Evolutionary conservation across 2,113 vertebrate species (phyloP).

Genomic region (Daboia siamensis): DNA sequence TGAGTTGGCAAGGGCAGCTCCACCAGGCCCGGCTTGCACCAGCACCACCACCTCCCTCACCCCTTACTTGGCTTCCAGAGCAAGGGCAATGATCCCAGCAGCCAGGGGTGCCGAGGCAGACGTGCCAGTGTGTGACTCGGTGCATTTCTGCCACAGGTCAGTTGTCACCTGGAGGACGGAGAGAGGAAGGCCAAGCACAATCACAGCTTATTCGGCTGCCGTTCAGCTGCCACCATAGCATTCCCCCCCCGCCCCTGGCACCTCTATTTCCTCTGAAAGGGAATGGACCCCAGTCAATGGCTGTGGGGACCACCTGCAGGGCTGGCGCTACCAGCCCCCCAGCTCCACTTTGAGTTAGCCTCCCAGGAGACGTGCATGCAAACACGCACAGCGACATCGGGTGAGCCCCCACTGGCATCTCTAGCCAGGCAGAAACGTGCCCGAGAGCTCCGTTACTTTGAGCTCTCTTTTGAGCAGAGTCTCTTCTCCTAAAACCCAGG

Average conservation of each 20-base stretch:
- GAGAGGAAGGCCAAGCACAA: accelerated
- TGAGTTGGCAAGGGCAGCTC: not conserved
- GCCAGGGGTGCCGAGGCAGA: constrained; percentile 92
- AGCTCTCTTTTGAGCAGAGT: not conserved
- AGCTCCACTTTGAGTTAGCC: not conserved
- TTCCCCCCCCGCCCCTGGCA: accelerated
- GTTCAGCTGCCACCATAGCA: not conserved
- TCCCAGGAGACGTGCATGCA: not conserved
- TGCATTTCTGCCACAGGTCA: constrained; percentile 94
- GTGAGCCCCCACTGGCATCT: not conserved
- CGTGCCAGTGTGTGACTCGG: constrained; percentile 92
- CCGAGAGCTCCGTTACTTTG: not conserved
- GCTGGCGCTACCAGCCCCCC: not conserved
- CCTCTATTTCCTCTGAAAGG: not conserved
- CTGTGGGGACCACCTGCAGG: not conserved
- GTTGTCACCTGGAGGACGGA: constrained; percentile 82
- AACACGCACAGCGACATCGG: not conserved
- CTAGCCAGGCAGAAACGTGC: not conserved
- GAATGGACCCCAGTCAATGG: not conserved
- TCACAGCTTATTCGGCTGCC: accelerated
- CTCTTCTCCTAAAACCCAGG: not conserved
- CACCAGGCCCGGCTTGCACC: accelerated
- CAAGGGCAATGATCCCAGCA: constrained; percentile 94
- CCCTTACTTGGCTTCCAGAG: constrained; percentile 95
- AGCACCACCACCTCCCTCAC: accelerated